Percentiles rank a stretch among this genome's conserved stretches.
Conservation (phyloP, 2,113 vertebrate species). For the Aspiorhynchus laticeps region DNA sequence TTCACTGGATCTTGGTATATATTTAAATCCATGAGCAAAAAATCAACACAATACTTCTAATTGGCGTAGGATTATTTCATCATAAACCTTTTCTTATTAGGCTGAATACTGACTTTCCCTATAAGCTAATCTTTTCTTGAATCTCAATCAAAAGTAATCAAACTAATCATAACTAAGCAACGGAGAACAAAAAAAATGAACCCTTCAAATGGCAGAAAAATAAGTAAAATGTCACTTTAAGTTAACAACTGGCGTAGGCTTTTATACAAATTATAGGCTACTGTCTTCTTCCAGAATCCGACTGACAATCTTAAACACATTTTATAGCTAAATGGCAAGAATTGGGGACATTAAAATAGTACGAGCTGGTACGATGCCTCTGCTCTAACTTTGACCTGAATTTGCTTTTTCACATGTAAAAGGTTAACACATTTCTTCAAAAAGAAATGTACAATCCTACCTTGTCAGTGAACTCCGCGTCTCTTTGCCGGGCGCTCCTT, state of each 20-base stretch:
- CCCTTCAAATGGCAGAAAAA: background rate
- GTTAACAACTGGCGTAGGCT: background rate
- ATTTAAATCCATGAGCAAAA: background rate
- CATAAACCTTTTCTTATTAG: background rate
- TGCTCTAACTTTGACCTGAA: background rate
- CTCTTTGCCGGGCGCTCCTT: conserved; percentile 19
- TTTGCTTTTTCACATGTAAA: background rate
- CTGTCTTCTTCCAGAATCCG: background rate
- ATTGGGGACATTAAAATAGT: background rate
- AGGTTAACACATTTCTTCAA: background rate
- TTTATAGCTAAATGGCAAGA: background rate
- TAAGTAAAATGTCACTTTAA: background rate
- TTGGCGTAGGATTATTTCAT: background rate
- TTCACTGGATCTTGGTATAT: background rate
- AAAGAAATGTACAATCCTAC: conserved; percentile 6
- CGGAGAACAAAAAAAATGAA: background rate
- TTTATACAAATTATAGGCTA: background rate
- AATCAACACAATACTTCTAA: background rate
- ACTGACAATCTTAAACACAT: background rate
- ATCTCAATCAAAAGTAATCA: background rate
- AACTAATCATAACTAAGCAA: background rate
- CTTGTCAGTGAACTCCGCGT: conserved; percentile 27
- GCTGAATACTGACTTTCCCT: background rate
- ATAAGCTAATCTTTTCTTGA: background rate
- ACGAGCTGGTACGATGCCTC: background rate